A percentile compares a stretch with the other conserved stretches of the same genome.
phyloP scores from a whole-genome alignment of 2,888 invertebrate species.

The Caenorhabditis doughertyi region DNA sequence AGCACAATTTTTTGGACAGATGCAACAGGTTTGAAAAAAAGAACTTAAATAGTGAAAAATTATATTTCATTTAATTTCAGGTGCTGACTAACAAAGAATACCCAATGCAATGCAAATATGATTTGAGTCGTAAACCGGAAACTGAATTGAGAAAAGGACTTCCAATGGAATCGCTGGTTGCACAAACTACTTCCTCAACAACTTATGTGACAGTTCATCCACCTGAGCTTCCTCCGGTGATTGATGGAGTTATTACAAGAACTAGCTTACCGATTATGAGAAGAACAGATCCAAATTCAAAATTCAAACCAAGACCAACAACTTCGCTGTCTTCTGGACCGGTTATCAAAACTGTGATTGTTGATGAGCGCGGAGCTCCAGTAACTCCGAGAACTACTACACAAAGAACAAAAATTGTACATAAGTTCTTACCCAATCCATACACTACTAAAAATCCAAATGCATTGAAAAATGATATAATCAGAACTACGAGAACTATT shows the following conservation, averaged over 20 bases:
- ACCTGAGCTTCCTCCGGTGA: slow-evolving; percentile 24
- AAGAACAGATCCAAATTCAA: slow-evolving; percentile 60
- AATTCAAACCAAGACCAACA: slow-evolving; percentile 47
- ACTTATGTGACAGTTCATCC: slow-evolving; percentile 55
- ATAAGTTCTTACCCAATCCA: slow-evolving; percentile 62
- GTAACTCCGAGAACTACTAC: slow-evolving; percentile 21
- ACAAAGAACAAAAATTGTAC: slow-evolving; percentile 28
- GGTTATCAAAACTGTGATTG: slow-evolving; percentile 52
- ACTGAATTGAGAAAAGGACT: slow-evolving; percentile 48
- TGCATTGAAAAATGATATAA: slow-evolving; percentile 32
- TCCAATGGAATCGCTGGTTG: slow-evolving; percentile 32
- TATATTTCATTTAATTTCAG: slow-evolving; percentile 35
- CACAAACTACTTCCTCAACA: slow-evolving; percentile 32
- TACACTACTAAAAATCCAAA: slow-evolving; percentile 55
- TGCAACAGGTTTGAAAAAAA: slow-evolving; percentile 76
- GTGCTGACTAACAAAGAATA: slow-evolving; percentile 70
- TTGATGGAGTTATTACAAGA: slow-evolving; percentile 51
- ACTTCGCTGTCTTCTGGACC: slow-evolving; percentile 35
- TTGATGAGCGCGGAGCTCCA: slow-evolving; percentile 42
- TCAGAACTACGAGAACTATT: slow-evolving; percentile 55
- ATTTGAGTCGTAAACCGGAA: slow-evolving; percentile 43
- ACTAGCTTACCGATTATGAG: slow-evolving; percentile 52
- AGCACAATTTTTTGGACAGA: slow-evolving; percentile 69
- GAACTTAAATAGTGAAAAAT: too few relatives aligned
- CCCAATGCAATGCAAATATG: slow-evolving; percentile 71